Evolutionary conservation across 92 coral and sea anemone species (phyloP).

Genomic region (Porites divaricata): DNA sequence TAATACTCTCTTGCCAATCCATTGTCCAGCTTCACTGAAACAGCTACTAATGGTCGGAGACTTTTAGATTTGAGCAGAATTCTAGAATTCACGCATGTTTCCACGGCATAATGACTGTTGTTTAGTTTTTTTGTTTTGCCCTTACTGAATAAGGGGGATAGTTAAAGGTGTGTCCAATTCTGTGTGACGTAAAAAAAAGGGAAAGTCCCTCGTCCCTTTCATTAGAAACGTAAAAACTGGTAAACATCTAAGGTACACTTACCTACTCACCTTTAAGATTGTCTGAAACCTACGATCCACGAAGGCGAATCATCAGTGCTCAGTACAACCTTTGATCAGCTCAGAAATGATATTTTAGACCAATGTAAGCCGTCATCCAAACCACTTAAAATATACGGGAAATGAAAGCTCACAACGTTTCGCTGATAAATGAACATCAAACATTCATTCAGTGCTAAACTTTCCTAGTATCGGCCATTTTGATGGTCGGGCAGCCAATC

Average conservation of each 20-base stretch:
- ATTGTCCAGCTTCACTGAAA: not conserved
- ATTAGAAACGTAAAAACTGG: not conserved
- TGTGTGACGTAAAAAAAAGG: not conserved
- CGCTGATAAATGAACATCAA: too few species aligned
- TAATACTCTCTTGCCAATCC: constrained; percentile 8
- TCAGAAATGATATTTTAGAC: too few species aligned
- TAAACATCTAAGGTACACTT: too few species aligned
- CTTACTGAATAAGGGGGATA: not conserved
- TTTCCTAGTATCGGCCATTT: too few species aligned
- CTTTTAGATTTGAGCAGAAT: not conserved
- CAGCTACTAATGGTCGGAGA: not conserved
- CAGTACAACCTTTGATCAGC: too few species aligned
- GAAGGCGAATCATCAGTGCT: too few species aligned
- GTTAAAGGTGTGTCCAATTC: not conserved
- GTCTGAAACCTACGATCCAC: too few species aligned
- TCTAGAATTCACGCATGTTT: not conserved
- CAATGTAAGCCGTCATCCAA: too few species aligned
- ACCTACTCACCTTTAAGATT: too few species aligned
- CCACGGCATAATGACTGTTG: not conserved
- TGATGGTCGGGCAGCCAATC: not conserved
- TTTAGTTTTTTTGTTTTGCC: not conserved
- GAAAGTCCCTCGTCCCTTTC: not conserved
- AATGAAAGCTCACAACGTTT: too few species aligned
- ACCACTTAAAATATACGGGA: too few species aligned
- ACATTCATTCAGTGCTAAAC: too few species aligned